These are phyloP conservation scores for Plumapathes pennacea DNA, from an alignment of 92 coral and sea anemone genomes.

Conservation along the genomic window DNA sequence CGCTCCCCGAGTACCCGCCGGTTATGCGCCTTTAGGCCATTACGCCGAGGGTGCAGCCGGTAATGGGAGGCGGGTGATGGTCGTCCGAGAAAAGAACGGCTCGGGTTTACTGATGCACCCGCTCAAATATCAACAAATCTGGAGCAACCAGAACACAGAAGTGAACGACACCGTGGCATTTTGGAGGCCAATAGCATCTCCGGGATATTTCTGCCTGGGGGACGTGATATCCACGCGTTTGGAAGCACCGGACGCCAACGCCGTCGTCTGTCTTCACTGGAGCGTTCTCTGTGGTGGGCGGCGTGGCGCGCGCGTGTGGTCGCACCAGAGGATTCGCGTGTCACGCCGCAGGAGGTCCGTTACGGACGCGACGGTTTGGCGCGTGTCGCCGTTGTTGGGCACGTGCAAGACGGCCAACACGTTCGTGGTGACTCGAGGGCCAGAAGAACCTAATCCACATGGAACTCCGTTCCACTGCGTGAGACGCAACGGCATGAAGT, in stretches of 20 bases:
- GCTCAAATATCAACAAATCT: conserved; percentile 48
- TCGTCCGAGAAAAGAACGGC: conserved; percentile 57
- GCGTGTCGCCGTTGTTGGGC: conserved; percentile 31
- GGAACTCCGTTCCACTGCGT: conserved; percentile 61
- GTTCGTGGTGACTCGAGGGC: conserved; percentile 65
- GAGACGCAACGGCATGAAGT: no score
- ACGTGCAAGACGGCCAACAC: conserved; percentile 73
- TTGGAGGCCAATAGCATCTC: conserved; percentile 80
- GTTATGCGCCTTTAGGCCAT: conserved; percentile 62
- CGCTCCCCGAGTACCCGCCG: conserved; percentile 75
- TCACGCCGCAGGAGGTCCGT: conserved; percentile 6
- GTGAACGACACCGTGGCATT: conserved; percentile 25
- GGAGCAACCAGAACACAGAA: conserved; percentile 36
- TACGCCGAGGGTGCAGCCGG: conserved; percentile 49
- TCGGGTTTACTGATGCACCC: conserved; percentile 57
- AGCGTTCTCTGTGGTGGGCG: conserved; percentile 53
- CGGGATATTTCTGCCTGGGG: conserved; percentile 80
- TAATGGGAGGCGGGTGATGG: conserved; percentile 37
- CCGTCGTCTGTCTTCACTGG: conserved; percentile 78
- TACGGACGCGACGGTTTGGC: conserved; percentile 68
- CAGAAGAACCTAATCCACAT: conserved; percentile 55
- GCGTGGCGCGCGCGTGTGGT: conserved; percentile 67
- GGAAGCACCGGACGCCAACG: conserved; percentile 37
- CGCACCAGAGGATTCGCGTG: conserved; percentile 54
- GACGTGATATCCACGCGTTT: conserved; percentile 58